Evolutionary conservation across 1,140 invertebrate genomes (phyloP), one percentile per base, ranked within the genome.

Genomic region (Drosophila murphyi): DNA sequence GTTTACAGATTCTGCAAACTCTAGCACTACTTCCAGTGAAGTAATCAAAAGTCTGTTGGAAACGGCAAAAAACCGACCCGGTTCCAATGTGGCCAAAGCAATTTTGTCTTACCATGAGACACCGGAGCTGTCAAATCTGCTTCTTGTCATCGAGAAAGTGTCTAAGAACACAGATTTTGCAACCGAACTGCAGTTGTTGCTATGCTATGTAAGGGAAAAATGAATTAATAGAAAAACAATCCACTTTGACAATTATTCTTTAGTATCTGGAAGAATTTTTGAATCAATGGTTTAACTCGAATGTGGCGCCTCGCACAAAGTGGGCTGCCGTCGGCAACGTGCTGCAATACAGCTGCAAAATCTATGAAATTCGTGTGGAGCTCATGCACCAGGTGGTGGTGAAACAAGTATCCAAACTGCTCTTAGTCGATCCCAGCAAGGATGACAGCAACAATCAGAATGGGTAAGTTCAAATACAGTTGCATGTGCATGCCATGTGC

Each of bases 161-260:
- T 87, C 91, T 0, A 89, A 91, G 29, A 89, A 90, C 39, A 71
- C 76, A 3, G 86, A 92, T 39, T 88, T 75, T 51, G 80, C 85
- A 10, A 80, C 81, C 6, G 89, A 92, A 41, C 62, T 91, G 31
- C 72, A 74, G 2, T 55, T 92, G 28, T 81, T 86, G 5, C 56
- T 90, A 3, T 34, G 12, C 68, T 92, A 88, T 72, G 91, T 92
- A 73, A 82, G 29, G n/a, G 2, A 2, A 29, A 10, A 39, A 3
- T 20, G 20, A 20, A 4, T 61, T 31, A 37, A 28, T 5, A 43
- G 31, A 57, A 43, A 8, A 29, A 31, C 6, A 32, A 1, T 6
- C 1, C 0, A 29, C 4, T 28, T 48, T 20, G 20, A 20, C 20
- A 3, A 48, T 35, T 28, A 2, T 34, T 29, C 28, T 70, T 28